Base-by-base conservation (phyloP, 2,888 invertebrate species). In the Lasioglossum malachurum region DNA sequence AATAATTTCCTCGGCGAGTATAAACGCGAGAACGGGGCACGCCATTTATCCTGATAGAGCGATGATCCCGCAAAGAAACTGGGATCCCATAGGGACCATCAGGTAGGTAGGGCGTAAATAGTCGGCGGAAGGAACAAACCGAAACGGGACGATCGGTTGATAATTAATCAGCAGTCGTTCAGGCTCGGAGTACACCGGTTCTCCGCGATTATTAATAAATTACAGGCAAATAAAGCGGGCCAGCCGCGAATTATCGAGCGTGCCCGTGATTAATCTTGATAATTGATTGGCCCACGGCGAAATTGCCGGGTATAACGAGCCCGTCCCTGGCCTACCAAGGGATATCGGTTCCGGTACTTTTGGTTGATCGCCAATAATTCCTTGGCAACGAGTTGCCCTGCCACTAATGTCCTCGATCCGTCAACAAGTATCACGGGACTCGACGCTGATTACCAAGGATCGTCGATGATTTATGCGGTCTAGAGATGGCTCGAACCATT, bases 331-430 rank as follows among this genome's bases (percentile, higher is more conserved):
- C 67, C 72, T 67, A 38, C 53, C 83, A 72, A 77, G 83, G 75
- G 74, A 83, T 85, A 87, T 89, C 85, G 87, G 80, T 85, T 76
- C 71, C 83, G 78, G 80, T 88, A 90, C 88, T 90, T 89, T 89
- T 90, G 84, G 90, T 90, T 88, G 82, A 90, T 90, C 86, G 88
- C 88, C 89, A 89, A 88, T 89, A 90, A 87, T 85, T 85, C 83
- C 72, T 87, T 88, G 84, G 88, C 78, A 81, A 44, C 67, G 57
- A 67, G 75, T 80, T 49, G 77, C 84, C 44, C 60, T 16, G 74
- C 78, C 76, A 71, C 84, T 87, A 82, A 88, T 87, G 87, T 88
- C 80, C 88, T 77, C 77, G 78, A 87, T 88, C 86, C 80, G 88
- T 89, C 90, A 86, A 60, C 84, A 75, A 76, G 44, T 57, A 64